These are phyloP conservation scores for Acronicta leporina DNA, from an alignment of 2,888 invertebrate species.

Conservation along the genomic window DNA sequence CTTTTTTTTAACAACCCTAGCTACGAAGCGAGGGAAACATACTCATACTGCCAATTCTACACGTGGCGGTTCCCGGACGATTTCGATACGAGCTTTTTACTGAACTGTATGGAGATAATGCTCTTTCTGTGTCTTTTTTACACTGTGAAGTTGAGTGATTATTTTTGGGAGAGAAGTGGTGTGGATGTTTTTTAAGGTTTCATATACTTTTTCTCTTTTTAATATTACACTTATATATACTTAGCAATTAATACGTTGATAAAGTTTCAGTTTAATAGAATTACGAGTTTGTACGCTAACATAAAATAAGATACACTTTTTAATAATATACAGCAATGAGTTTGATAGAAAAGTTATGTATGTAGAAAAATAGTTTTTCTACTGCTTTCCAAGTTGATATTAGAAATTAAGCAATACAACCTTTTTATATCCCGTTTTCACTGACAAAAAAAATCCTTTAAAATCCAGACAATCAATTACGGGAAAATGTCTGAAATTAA, in stretches of 20 bases:
- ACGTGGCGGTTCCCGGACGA: conserved; percentile 76
- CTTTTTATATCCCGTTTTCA: too few species aligned
- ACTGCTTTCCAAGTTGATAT: too few species aligned
- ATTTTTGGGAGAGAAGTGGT: conserved; percentile 36
- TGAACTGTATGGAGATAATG: conserved; percentile 72
- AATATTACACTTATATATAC: too few species aligned
- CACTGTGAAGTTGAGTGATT: conserved; percentile 58
- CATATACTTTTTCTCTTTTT: neutral
- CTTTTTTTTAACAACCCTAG: conserved; percentile 48
- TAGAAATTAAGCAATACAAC: too few species aligned
- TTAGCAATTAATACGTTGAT: too few species aligned
- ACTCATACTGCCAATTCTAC: conserved; percentile 80
- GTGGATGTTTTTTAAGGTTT: conserved; percentile 7
- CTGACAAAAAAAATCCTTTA: neutral
- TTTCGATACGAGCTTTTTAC: conserved; percentile 68
- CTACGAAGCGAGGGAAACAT: conserved; percentile 63
- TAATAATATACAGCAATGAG: too few species aligned
- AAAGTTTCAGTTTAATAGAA: too few species aligned
- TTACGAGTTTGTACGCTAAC: too few species aligned
- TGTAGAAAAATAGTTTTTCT: too few species aligned
- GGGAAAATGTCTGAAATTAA: conserved; percentile 68
- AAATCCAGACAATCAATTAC: conserved; percentile 49
- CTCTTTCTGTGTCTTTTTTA: conserved; percentile 74
- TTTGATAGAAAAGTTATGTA: too few species aligned
- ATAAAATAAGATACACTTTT: too few species aligned